Conservation (phyloP, 1,140 invertebrate genomes). For the Wiebesia pumilae region DNA sequence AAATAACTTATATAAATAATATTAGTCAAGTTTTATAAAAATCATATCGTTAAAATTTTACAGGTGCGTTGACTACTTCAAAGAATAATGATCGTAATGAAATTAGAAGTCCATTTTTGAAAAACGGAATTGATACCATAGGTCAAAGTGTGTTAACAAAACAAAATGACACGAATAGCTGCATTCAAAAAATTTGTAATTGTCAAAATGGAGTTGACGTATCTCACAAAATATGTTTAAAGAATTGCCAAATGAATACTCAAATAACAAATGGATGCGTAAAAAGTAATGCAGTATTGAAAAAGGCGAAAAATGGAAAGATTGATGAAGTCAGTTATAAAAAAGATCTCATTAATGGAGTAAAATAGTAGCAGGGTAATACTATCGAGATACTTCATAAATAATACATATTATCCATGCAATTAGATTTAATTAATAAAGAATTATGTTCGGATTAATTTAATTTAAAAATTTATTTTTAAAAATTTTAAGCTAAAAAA, state of each 20-base stretch:
- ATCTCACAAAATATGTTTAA: not conserved
- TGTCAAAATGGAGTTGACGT: constrained; percentile 29
- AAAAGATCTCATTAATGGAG: constrained; percentile 39
- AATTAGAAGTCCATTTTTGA: constrained; percentile 27
- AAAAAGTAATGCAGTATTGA: not conserved
- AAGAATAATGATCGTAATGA: constrained; percentile 22
- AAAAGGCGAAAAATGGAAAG: constrained; percentile 20
- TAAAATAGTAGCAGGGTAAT: constrained; percentile 39
- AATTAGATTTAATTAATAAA: constrained; percentile 18
- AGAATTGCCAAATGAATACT: constrained; percentile 9
- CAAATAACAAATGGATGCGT: constrained; percentile 17
- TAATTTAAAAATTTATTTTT: constrained; percentile 37
- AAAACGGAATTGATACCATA: constrained; percentile 35
- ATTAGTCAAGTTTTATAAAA: not conserved
- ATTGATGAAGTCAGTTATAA: constrained; percentile 4
- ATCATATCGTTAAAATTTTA: not conserved
- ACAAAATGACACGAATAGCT: constrained; percentile 28
- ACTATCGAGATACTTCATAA: constrained; percentile 4
- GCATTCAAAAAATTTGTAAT: not conserved
- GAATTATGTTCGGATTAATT: constrained; percentile 32
- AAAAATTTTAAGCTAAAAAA: not conserved
- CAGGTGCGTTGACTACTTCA: constrained; percentile 13
- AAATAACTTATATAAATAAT: not conserved
- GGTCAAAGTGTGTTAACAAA: constrained; percentile 30
- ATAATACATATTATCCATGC: constrained; percentile 10